These are phyloP conservation scores for Silurus aristotelis DNA, from an alignment of 2,797 vertebrate genomes.

Conservation along the genomic window DNA sequence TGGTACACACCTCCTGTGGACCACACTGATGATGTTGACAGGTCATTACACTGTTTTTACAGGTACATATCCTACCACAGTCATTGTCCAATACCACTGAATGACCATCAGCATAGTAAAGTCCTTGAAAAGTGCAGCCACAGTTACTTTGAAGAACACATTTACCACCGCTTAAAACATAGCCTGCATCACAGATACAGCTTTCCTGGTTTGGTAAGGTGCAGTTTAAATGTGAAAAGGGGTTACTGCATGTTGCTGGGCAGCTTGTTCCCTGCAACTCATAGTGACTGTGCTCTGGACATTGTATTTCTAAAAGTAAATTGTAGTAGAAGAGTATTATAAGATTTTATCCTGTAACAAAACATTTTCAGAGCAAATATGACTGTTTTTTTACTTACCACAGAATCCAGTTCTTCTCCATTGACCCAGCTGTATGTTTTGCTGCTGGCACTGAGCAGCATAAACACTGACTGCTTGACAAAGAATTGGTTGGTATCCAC, in stretches of 20 bases:
- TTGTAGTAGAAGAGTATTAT: background rate
- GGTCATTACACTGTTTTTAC: constrained; percentile 48
- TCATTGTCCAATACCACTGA: constrained; percentile 55
- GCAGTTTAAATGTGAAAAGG: constrained; percentile 62
- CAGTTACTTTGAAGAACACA: constrained; percentile 66
- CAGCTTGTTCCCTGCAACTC: constrained; percentile 66
- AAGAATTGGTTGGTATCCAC: constrained; percentile 65
- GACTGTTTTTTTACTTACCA: constrained; percentile 58
- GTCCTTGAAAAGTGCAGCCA: constrained; percentile 68
- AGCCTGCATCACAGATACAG: constrained; percentile 69
- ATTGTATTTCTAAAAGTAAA: constrained; percentile 61
- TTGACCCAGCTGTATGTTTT: constrained; percentile 46
- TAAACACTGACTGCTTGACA: constrained; percentile 68
- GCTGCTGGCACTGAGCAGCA: constrained; percentile 67
- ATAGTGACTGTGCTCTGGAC: constrained; percentile 69
- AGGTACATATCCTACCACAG: constrained; percentile 67
- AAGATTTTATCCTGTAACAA: background rate
- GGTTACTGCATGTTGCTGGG: constrained; percentile 66
- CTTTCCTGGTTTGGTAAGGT: constrained; percentile 59
- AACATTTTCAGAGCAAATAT: background rate
- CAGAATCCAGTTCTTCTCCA: constrained; percentile 70
- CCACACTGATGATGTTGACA: constrained; percentile 55
- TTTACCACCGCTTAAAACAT: constrained; percentile 55
- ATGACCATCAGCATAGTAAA: constrained; percentile 64
- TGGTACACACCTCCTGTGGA: constrained; percentile 48